Evolutionary conservation across 2,797 vertebrate genomes (phyloP), one percentile per base, ranked within the genome.

Genomic region (Mus spretus): DNA sequence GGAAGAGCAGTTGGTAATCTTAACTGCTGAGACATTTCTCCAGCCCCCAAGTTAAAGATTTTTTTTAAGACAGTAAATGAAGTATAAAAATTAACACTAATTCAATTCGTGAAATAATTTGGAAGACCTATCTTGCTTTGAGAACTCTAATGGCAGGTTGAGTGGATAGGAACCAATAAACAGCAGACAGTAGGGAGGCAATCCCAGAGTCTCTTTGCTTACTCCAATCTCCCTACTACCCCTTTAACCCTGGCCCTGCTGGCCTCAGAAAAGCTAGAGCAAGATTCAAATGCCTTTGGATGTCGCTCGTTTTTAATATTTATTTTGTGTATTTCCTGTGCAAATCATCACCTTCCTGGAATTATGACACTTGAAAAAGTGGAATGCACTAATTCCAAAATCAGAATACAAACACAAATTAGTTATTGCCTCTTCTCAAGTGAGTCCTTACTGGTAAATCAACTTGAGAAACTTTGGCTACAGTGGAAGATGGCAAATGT

Each of bases 21-120:
- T 22, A 59, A 22, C 57, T 20, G 19, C 57, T 59, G 57, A 22
- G 17, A 19, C 19, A 59, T 59, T 19, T 22, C 57, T 59, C 57
- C 57, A 59, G 57, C 57, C 57, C 57, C 57, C 57, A 59, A 59
- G 19, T 59, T 59, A 59, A 59, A 59, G 57, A 59, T 20, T 61
- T 61, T 61, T 50, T 70, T 67, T 55, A 89, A 89, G 37, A 44
- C 31, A 78, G 63, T 91, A 40, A 37, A 83, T 75, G 63, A 92
- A n/a, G 59, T 72, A 89, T 82, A 92, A 93, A 97, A 88, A 90
- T 96, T 55, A 88, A 85, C 83, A 90, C 47, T 75, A 90, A 95
- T 79, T 55, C 65, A 94, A 9, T 79, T 74, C 75, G 57, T 84
- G 59, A n/a, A 17, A 81, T 78, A 7, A 93, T 87, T 93, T 67